Evolutionary conservation across 1,140 invertebrate species (phyloP).

Genomic region (Spodoptera frugiperda): DNA sequence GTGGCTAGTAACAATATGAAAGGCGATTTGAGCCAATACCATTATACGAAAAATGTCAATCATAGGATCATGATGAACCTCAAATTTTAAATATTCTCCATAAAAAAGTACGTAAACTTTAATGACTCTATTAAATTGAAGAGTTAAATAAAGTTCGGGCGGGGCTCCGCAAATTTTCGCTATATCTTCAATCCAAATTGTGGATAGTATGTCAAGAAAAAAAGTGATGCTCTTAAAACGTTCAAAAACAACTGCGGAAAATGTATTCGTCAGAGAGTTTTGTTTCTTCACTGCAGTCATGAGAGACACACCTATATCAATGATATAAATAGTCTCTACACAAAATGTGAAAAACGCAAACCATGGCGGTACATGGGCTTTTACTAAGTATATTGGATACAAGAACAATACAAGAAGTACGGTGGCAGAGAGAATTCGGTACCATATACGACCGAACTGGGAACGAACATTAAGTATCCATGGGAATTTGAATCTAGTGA

Average conservation of each 20-base stretch:
- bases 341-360: conserved; percentile 69
- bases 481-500: conserved; percentile 71
- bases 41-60: conserved; percentile 60
- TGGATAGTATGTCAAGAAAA: conserved; percentile 68
- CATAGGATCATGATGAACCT: conserved; percentile 62
- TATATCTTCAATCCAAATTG: conserved; percentile 71
- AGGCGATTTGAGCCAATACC: conserved; percentile 58
- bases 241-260: conserved; percentile 69
- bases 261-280: conserved; percentile 60
- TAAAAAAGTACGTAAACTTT: conserved; percentile 75
- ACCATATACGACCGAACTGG: conserved; percentile 66
- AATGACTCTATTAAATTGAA: conserved; percentile 75
- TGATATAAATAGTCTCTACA: conserved; percentile 67
- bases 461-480: conserved; percentile 73
- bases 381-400: conserved; percentile 67
- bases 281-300: conserved; percentile 64
- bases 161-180: conserved; percentile 55
- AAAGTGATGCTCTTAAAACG: conserved; percentile 69
- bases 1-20: conserved; percentile 62
- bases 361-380: conserved; percentile 49
- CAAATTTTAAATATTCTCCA: conserved; percentile 56
- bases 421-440: conserved; percentile 61
- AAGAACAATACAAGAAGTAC: conserved; percentile 67
- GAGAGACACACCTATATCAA: conserved; percentile 69
- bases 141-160: conserved; percentile 55